Base-by-base conservation (phyloP, 2,797 vertebrate species). In the Thalassophryne amazonica region DNA sequence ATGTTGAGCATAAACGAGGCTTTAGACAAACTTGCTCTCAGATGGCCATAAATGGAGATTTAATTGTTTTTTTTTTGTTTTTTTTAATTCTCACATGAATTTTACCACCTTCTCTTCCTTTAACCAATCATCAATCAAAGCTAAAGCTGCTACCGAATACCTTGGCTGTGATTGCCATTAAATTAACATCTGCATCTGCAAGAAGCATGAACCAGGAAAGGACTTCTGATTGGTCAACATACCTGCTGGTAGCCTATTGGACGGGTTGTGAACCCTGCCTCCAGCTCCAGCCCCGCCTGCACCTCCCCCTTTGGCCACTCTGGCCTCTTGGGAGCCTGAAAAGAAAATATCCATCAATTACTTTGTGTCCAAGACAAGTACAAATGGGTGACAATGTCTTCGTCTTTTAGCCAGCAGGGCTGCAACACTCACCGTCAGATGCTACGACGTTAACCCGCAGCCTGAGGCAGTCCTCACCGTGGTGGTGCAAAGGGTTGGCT, bases 401-500 rank as follows among this genome's bases (percentile, higher is more conserved):
- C 21, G 37, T 18, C n/a, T 39, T 37, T 11, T 5, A 28, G 40
- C 54, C 42, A 34, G 36, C 31, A 18, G 11, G 37, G 37, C 0
- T n/a, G 43, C 13, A 33, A 11, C 16, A 71, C 94, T 93, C 74
- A 98, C 95, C 92, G 39, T 87, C 89, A 71, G 85, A 91, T 14
- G 92, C 92, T 0, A 83, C 47, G 1, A 98, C 94, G 0, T 80
- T 86, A 81, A 98, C 93, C 56, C 77, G 88, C 58, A 98, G 76
- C 83, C 88, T 92, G 56, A 98, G 84, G 70, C 96, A 98, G 10
- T 80, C 86, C 31, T 92, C 81, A 8, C 94, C 92, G 0, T 94
- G 92, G 51, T 89, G 94, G 67, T 95, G 91, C 51, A 96, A 90
- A 17, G 94, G 94, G 65, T 95, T 97, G 58, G 95, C 96, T 98